phyloP scores from a whole-genome alignment of 2,113 vertebrate species.

The Bos taurus region DNA sequence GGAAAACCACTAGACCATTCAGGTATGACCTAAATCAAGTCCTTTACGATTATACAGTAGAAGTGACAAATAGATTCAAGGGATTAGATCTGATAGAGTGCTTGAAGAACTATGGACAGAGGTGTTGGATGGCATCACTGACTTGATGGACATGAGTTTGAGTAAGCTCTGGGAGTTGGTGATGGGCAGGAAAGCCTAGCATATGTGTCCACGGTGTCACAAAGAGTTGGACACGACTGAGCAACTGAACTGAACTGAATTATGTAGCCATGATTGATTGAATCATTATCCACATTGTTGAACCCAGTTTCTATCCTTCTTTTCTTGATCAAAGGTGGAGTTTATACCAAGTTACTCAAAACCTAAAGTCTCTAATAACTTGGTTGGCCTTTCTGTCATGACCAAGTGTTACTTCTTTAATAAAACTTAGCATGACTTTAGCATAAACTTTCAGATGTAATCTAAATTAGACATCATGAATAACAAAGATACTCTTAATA shows the following conservation, averaged over 20 bases:
- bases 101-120: background rate
- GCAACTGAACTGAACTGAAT: background rate
- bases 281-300: background rate
- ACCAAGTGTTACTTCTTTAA: background rate
- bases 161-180: background rate
- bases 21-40: background rate
- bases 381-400: background rate
- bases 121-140: background rate
- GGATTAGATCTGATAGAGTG: background rate
- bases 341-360: background rate
- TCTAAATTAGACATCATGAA: background rate
- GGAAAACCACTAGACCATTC: background rate
- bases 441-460: background rate
- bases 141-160: background rate
- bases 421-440: background rate
- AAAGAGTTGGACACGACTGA: fast-evolving
- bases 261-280: background rate
- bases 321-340: background rate
- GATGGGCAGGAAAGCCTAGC: background rate
- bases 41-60: background rate
- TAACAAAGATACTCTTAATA: background rate
- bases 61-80: background rate
- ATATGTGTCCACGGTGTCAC: background rate
- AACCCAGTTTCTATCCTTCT: background rate
- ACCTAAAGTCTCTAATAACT: background rate